Conservation (phyloP, 2,888 invertebrate species). For the Tethea ocularis region DNA sequence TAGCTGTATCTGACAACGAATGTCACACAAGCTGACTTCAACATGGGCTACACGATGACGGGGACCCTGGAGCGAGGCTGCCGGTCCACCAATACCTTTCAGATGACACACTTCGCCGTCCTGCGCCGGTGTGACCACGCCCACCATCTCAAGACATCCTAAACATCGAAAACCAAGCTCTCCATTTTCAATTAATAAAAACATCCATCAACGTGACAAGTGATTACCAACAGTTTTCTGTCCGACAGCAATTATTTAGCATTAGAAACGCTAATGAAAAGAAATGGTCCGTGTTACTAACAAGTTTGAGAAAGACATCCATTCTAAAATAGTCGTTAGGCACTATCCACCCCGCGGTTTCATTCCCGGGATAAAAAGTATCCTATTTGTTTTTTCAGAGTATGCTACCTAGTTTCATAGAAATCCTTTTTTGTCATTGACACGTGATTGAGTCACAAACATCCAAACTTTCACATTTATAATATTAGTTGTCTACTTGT, state of each 20-base stretch:
- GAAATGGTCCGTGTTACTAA: neutral
- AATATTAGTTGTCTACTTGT: too few species aligned
- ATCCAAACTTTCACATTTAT: too few species aligned
- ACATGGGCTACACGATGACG: constrained; percentile 95
- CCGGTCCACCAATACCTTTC: constrained; percentile 89
- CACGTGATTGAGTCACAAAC: too few species aligned
- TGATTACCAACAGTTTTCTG: constrained; percentile 7
- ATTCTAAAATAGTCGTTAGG: neutral
- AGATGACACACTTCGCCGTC: constrained; percentile 94
- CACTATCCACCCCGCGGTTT: neutral
- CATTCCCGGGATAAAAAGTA: too few species aligned
- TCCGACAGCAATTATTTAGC: constrained; percentile 3
- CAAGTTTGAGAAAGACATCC: neutral
- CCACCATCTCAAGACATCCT: constrained; percentile 74
- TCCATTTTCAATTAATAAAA: neutral
- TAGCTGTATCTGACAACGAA: constrained; percentile 92
- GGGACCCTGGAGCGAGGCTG: constrained; percentile 92
- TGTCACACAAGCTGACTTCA: constrained; percentile 93
- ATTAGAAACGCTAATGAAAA: neutral
- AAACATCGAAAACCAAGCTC: constrained; percentile 23
- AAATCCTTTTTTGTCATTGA: too few species aligned
- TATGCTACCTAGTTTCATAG: too few species aligned
- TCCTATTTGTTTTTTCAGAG: too few species aligned
- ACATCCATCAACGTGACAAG: neutral
- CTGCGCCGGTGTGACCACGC: constrained; percentile 90